Evolutionary conservation across 2,888 invertebrate species (phyloP), one percentile per base, ranked within the genome.

Genomic region (Adelognathus sp.): DNA sequence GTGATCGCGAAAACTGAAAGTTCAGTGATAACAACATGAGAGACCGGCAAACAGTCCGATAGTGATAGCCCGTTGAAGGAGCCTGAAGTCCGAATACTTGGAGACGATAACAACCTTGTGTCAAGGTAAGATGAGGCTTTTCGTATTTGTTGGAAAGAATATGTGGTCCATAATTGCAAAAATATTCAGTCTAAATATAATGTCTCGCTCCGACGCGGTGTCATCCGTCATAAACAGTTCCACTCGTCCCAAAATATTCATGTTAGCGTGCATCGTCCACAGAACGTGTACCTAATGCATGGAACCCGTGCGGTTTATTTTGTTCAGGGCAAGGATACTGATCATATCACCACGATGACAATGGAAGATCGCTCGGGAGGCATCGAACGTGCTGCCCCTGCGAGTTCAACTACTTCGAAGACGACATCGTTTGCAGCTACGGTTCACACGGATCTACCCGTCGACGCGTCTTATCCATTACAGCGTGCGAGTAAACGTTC

Each of bases 401-500:
- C 86, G 50, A 86, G 87, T 56, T 81, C 80, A 50, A 76, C 82
- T 1, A 80, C 74, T 18, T 61, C 76, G 41, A 76, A 74, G 50
- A 81, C 82, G 21, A 80, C 71, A 83, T 79, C 82, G 41, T 52
- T 77, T 50, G 29, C 58, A 18, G 69, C 71, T 6, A 61, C 71
- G 16, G 63, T 72, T 31, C 83, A 85, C 81, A 89, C 36, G 83
- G 85, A 69, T 85, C 87, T 83, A 5, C 82, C 86, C 6, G 76
- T 87, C 11, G 90, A 90, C 63, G 89, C 91, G 1, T 90, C 91
- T 3, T 91, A 91, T 70, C 90, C 91, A 9, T 74, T 90, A 2
- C 91, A 90, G 27, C 87, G 91, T 3, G 93, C 84, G 41, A 82
- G 91, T n/a, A 98, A 98, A 87, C 93, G 98, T 14, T 96, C 97